phyloP scores from a whole-genome alignment of 2,888 invertebrate genomes.

The Norana najaformis region DNA sequence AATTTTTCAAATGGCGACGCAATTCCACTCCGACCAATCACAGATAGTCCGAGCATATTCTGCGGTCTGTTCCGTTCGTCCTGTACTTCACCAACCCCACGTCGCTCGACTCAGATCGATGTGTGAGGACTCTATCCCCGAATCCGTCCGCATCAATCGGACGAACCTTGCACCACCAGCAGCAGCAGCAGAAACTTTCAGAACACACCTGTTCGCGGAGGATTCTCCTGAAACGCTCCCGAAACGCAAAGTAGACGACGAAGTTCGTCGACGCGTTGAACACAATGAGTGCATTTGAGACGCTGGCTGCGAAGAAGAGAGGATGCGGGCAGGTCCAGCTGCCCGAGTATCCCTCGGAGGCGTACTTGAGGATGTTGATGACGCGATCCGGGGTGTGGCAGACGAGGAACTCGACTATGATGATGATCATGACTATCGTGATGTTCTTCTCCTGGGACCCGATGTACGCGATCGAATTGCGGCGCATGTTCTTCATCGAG shows the following conservation, averaged over 20 bases:
- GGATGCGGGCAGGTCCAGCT: constrained; percentile 26
- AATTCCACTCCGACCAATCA: no score
- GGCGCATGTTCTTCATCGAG: constrained; percentile 32
- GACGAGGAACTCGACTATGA: constrained; percentile 34
- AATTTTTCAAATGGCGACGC: no score
- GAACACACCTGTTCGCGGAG: constrained; percentile 16
- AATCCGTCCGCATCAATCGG: not conserved
- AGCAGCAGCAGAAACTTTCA: not conserved
- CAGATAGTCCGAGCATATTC: not conserved
- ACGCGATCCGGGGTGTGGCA: constrained; percentile 32
- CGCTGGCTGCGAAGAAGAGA: constrained; percentile 30
- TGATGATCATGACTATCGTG: constrained; percentile 35
- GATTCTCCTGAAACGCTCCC: constrained; percentile 31
- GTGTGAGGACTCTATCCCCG: not conserved
- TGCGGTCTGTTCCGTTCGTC: not conserved
- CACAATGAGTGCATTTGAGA: constrained; percentile 35
- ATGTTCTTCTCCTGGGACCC: constrained; percentile 39
- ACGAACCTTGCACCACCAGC: not conserved
- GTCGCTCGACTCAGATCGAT: not conserved
- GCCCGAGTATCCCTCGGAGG: not conserved
- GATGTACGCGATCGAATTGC: constrained; percentile 33
- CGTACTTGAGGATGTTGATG: constrained; percentile 27
- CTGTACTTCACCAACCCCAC: not conserved
- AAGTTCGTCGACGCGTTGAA: constrained; percentile 38
- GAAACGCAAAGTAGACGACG: constrained; percentile 35